Evolutionary conservation across 2,797 vertebrate species (phyloP), one percentile per base, ranked within the genome.

Genomic region (Euthynnus affinis): DNA sequence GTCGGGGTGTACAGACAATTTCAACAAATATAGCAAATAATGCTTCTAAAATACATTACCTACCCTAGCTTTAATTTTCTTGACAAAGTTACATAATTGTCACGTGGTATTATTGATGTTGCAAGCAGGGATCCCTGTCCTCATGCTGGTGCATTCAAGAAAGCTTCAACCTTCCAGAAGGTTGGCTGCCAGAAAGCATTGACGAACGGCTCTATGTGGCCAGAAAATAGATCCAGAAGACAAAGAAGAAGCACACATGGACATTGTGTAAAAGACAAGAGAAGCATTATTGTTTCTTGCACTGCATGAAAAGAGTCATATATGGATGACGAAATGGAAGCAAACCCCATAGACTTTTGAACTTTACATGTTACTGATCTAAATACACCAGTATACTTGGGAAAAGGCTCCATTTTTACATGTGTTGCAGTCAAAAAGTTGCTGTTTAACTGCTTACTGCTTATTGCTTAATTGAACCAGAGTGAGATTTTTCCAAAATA

Each of bases 141-240:
- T 13, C 14, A 44, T 20, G 27, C 25, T 32, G 8, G 10, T 27
- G 51, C 62, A 18, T 60, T 49, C 9, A 9, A 58, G 22, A n/a
- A 59, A 70, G 32, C 51, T 42, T 18, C 22, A 71, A 34, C 40
- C 22, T 53, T 51, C 53, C 2, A 53, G 22, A 51, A 40, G 34
- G 29, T 49, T 56, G 32, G 49, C 57, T 61, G 42, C 32, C 56
- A 22, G 42, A 69, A 37, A 52, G 44, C 17, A 22, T 27, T 6
- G 12, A 55, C 17, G n/a, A 78, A 48, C 27, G 22, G 55, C 22
- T 61, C 5, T 37, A 27, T 27, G 25, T 9, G 59, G 53, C 66
- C 44, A 59, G 34, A 37, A 22, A 64, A 57, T 57, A n/a, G 46
- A 72, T 42, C 42, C 23, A 53, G 34, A 67, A 60, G 34, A 17